Percentiles rank a stretch among this genome's conserved stretches.
These are phyloP conservation scores for Eustalomyia histrio DNA, from an alignment of 2,888 invertebrate genomes.

Conservation along the genomic window DNA sequence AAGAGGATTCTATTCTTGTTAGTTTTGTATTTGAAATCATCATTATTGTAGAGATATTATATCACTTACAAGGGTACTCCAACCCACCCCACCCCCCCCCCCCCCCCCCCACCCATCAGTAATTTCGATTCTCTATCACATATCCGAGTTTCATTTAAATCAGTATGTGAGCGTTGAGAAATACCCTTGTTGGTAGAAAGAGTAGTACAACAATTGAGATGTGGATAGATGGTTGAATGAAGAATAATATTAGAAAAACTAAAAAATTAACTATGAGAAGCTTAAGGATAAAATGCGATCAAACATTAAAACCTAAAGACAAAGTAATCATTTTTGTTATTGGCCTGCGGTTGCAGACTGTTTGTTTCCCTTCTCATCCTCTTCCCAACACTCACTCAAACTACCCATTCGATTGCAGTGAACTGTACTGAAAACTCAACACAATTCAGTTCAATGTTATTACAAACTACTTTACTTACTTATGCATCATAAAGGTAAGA, in stretches of 20 bases:
- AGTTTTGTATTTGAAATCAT: slow-evolving; percentile 46
- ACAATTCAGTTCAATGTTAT: slow-evolving; percentile 45
- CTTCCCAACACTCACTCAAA: neutral
- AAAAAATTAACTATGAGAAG: slow-evolving; percentile 48
- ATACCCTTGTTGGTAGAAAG: neutral
- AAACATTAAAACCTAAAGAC: slow-evolving; percentile 52
- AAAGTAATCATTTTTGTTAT: slow-evolving; percentile 57
- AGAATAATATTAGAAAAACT: no score
- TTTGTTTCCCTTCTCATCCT: neutral
- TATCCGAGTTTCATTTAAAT: no score
- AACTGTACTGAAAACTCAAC: slow-evolving; percentile 39
- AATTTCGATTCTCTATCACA: no score
- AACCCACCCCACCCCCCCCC: no score
- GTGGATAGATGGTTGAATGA: neutral
- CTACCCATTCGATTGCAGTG: slow-evolving; percentile 33
- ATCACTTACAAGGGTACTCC: neutral
- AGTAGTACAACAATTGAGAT: neutral
- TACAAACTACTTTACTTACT: neutral
- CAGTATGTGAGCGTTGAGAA: no score
- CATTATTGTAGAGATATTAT: neutral
- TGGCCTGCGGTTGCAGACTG: slow-evolving; percentile 60
- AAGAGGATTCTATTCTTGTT: no score
- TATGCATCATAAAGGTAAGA: neutral
- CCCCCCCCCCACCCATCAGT: no score
- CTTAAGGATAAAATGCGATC: slow-evolving; percentile 57